phyloP scores from a whole-genome alignment of 2,888 invertebrate species.

The Elysia crispata region DNA sequence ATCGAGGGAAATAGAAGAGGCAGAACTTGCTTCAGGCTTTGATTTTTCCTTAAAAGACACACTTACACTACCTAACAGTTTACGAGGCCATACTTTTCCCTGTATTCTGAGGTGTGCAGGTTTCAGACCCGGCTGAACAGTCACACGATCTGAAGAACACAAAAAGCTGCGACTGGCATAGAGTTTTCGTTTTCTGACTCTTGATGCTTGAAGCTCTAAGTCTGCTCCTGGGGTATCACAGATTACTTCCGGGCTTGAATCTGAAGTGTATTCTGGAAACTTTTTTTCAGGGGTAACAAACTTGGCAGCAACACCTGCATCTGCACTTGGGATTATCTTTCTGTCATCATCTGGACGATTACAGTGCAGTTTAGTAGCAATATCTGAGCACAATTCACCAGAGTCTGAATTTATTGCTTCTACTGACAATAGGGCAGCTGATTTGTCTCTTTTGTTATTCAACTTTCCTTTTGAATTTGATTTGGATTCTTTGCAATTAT shows the following conservation, averaged over 20 bases:
- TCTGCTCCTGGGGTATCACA: constrained; percentile 64
- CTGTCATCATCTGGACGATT: no score
- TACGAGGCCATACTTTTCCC: constrained; percentile 38
- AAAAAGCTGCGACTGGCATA: constrained; percentile 62
- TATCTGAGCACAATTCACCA: no score
- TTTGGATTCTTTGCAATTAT: no score
- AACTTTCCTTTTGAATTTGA: no score
- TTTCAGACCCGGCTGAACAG: constrained; percentile 58
- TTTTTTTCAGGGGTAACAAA: constrained; percentile 23
- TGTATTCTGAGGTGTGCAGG: constrained; percentile 47
- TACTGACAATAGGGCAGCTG: no score
- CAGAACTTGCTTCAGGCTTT: no score
- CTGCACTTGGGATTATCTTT: no score
- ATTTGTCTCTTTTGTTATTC: no score
- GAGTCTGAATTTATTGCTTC: no score
- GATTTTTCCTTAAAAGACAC: constrained; percentile 31
- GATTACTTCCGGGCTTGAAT: constrained; percentile 56
- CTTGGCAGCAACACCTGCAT: no score
- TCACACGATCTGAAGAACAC: constrained; percentile 51
- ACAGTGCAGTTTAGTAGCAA: no score
- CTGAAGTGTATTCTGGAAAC: neutral
- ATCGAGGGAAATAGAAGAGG: no score
- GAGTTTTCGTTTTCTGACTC: neutral
- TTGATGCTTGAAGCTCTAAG: constrained; percentile 39
- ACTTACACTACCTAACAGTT: constrained; percentile 32